Conservation (phyloP, 2,797 vertebrate genomes). For the Halcyon chelicuti region DNA sequence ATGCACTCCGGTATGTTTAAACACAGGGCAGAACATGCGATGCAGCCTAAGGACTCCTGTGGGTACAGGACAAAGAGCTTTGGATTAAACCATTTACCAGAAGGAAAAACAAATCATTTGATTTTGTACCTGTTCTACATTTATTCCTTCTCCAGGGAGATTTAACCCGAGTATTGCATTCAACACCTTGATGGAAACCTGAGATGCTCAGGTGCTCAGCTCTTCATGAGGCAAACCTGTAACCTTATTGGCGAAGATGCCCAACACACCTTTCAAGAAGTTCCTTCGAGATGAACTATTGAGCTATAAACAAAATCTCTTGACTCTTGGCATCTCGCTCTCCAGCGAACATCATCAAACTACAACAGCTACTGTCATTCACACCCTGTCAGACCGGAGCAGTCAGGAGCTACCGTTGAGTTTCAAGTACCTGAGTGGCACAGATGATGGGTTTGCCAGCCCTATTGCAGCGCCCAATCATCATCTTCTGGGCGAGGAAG, state of each 20-base stretch:
- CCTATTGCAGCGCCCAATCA: conserved; percentile 97
- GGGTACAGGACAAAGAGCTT: neutral
- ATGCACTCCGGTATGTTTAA: accelerated
- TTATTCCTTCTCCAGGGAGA: neutral
- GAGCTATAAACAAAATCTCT: neutral
- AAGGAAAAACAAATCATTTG: neutral
- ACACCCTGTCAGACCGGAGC: neutral
- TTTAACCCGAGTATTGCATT: neutral
- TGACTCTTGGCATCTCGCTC: neutral
- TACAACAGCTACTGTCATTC: accelerated
- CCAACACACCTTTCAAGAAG: neutral
- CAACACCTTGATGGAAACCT: neutral
- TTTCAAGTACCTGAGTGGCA: conserved; percentile 89
- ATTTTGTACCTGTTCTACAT: neutral
- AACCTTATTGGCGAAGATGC: neutral
- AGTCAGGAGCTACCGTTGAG: accelerated
- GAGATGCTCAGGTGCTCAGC: neutral
- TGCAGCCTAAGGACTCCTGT: accelerated
- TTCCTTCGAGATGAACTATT: neutral
- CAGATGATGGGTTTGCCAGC: conserved; percentile 97
- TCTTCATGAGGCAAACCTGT: accelerated
- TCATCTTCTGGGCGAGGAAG: conserved; percentile 98
- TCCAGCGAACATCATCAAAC: accelerated
- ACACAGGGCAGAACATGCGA: too few relatives aligned
- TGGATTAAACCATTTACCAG: neutral